These are phyloP conservation scores for Strigamia crassipes DNA, from an alignment of 2,888 invertebrate genomes.

Conservation along the genomic window DNA sequence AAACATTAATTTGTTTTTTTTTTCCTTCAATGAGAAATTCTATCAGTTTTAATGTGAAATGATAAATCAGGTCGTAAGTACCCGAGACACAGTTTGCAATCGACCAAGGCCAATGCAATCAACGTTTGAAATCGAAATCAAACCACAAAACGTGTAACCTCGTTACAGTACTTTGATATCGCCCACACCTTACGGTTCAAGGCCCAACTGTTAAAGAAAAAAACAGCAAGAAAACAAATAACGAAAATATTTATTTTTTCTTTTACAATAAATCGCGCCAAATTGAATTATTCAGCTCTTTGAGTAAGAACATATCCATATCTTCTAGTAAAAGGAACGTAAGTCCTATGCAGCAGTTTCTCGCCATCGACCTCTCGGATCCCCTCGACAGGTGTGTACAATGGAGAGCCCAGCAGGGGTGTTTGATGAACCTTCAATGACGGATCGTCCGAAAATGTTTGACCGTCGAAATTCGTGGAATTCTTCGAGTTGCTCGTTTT, in stretches of 20 bases:
- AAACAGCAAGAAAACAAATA: neutral
- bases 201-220: too few relatives aligned
- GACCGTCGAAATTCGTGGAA: neutral
- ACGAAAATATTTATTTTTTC: neutral
- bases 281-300: neutral
- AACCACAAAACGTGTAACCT: too few relatives aligned
- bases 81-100: too few relatives aligned
- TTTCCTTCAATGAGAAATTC: neutral
- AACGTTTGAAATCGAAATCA: too few relatives aligned
- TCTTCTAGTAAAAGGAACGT: slow-evolving; percentile 21
- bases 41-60: neutral
- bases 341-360: slow-evolving; percentile 5
- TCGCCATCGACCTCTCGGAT: neutral
- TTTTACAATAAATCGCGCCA: neutral
- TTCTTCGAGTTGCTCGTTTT: neutral
- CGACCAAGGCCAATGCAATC: too few relatives aligned
- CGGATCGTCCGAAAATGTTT: neutral
- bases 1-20: neutral
- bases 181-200: too few relatives aligned
- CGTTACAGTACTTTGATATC: too few relatives aligned
- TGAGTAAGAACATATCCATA: slow-evolving; percentile 42
- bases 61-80: too few relatives aligned
- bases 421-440: neutral
- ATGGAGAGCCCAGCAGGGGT: neutral
- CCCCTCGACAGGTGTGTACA: slow-evolving; percentile 38